These are phyloP conservation scores for Lutjanus erythropterus DNA, from an alignment of 2,113 vertebrate species.

Conservation along the genomic window DNA sequence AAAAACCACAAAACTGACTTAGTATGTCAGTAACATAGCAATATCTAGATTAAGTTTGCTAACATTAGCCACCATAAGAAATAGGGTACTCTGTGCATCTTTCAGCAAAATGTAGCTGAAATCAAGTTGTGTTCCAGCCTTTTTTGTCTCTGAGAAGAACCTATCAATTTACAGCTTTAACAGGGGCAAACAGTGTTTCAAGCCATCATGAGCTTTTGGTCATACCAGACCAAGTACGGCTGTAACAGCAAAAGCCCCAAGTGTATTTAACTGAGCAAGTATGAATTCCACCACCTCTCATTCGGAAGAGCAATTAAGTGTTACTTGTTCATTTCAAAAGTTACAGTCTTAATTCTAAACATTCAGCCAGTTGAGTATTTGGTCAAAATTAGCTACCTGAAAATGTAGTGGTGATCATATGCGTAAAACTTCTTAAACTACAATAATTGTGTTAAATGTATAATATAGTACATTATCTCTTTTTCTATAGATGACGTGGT, in stretches of 20 bases:
- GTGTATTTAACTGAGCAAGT: too few relatives aligned
- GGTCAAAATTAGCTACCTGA: background rate
- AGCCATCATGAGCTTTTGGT: background rate
- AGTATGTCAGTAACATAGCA: background rate
- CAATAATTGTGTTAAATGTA: background rate
- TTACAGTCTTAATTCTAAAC: background rate
- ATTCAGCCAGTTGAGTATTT: background rate
- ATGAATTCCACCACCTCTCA: background rate
- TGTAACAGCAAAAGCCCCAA: too few relatives aligned
- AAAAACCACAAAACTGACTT: background rate
- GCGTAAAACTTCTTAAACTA: background rate
- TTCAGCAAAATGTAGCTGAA: too few relatives aligned
- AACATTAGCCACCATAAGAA: background rate
- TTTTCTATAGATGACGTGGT: slow-evolving; percentile 94
- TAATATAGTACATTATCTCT: background rate
- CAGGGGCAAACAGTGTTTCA: too few relatives aligned
- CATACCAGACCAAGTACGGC: background rate
- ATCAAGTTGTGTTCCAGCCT: too few relatives aligned
- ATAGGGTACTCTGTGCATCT: too few relatives aligned
- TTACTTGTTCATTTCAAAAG: too few relatives aligned
- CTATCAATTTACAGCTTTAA: too few relatives aligned
- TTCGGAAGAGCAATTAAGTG: background rate
- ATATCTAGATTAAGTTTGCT: background rate
- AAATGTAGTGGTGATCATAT: background rate
- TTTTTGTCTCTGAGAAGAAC: too few relatives aligned